Conservation (phyloP, 2,888 invertebrate species). For the Rhodophaea formosa region DNA sequence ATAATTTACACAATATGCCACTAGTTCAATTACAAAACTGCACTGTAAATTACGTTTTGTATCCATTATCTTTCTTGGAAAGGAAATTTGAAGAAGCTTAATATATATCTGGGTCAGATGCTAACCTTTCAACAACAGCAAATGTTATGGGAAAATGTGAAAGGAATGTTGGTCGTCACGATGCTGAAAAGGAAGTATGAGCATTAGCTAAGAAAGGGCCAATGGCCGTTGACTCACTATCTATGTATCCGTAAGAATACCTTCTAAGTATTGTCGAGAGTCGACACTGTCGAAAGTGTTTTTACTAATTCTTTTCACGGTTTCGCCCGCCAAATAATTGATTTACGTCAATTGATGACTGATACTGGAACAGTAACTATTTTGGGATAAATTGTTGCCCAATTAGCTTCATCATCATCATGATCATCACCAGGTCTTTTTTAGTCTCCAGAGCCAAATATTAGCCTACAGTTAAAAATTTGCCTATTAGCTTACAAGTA, state of each 20-base stretch:
- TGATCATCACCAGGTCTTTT: too few relatives aligned
- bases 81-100: background rate
- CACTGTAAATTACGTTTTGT: background rate
- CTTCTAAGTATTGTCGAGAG: background rate
- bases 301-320: background rate
- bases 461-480: too few relatives aligned
- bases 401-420: too few relatives aligned
- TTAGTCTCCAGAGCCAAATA: too few relatives aligned
- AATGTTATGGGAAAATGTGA: slow-evolving; percentile 14
- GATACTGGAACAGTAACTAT: too few relatives aligned
- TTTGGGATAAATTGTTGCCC: too few relatives aligned
- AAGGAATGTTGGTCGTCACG: slow-evolving; percentile 9
- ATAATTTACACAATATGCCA: background rate
- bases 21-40: background rate
- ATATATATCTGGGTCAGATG: background rate
- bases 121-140: slow-evolving; percentile 11
- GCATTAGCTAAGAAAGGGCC: background rate
- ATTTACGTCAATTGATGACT: too few relatives aligned
- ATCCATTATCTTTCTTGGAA: background rate
- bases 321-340: background rate
- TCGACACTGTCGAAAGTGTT: too few relatives aligned
- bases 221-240: background rate
- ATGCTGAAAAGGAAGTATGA: slow-evolving; percentile 2
- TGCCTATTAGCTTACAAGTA: too few relatives aligned
- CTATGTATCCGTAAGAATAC: background rate